These are phyloP conservation scores for Leucopsar rothschildi DNA, from an alignment of 2,113 vertebrate genomes.

Conservation along the genomic window DNA sequence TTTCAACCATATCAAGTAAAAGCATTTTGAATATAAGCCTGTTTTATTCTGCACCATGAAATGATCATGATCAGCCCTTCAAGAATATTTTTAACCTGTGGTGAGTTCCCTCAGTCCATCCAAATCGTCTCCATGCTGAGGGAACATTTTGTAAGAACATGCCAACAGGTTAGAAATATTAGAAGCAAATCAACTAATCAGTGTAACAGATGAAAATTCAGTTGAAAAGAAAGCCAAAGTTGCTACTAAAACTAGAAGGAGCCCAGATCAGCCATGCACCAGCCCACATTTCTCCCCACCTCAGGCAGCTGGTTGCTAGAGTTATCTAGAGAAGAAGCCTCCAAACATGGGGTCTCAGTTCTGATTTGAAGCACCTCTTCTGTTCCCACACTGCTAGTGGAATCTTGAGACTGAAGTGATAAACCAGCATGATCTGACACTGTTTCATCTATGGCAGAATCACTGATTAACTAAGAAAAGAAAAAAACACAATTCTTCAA, in stretches of 20 bases:
- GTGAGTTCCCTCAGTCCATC: constrained; percentile 29
- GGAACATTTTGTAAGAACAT: constrained; percentile 6
- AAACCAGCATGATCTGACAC: constrained; percentile 87
- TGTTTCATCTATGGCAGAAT: constrained; percentile 83
- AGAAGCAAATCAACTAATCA: constrained; percentile 72
- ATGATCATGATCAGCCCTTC: constrained; percentile 59
- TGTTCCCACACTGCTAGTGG: constrained; percentile 81
- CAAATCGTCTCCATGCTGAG: background rate
- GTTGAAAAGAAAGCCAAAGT: constrained; percentile 58
- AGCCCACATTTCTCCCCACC: constrained; percentile 91
- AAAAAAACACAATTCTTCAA: background rate
- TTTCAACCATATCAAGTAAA: constrained; percentile 60
- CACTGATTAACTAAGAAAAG: constrained; percentile 83
- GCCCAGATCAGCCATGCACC: constrained; percentile 85
- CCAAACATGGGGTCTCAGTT: constrained; percentile 87
- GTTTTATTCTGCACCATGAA: constrained; percentile 56
- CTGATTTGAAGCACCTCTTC: constrained; percentile 85
- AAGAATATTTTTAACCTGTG: constrained; percentile 79
- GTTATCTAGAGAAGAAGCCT: constrained; percentile 90
- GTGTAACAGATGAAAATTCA: constrained; percentile 56
- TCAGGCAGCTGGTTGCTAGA: constrained; percentile 98
- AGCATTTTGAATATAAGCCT: constrained; percentile 40
- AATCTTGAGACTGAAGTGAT: constrained; percentile 89
- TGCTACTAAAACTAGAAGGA: constrained; percentile 76
- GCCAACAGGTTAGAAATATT: constrained; percentile 80